Evolutionary conservation across 1,140 invertebrate genomes (phyloP).

Genomic region (Daktulosphaira vitifoliae): DNA sequence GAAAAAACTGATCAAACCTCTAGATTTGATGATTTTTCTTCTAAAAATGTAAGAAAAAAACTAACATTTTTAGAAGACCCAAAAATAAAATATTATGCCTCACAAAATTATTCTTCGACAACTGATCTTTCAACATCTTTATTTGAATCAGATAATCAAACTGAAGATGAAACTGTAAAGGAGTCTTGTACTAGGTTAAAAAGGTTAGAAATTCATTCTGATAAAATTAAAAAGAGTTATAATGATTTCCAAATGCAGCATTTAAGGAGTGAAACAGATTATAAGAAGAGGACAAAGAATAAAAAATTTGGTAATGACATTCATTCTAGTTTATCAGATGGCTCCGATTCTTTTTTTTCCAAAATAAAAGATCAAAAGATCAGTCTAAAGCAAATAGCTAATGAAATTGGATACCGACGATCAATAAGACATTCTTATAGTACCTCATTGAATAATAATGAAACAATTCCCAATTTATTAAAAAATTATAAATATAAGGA

Average conservation of each 20-base stretch:
- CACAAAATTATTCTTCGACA: not conserved
- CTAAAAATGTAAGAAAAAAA: slow-evolving; percentile 8
- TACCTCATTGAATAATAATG: not conserved
- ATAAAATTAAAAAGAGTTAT: not conserved
- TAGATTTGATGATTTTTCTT: too few relatives aligned
- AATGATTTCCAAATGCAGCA: not conserved
- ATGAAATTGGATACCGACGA: slow-evolving; percentile 19
- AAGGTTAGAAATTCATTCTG: not conserved
- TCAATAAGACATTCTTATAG: not conserved
- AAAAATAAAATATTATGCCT: not conserved
- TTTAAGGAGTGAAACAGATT: not conserved
- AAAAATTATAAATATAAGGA: not conserved
- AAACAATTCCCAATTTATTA: not conserved
- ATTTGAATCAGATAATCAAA: slow-evolving; percentile 11
- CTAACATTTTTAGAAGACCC: not conserved
- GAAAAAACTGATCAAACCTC: slow-evolving; percentile 3
- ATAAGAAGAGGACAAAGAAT: not conserved
- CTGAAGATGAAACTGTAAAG: slow-evolving; percentile 20
- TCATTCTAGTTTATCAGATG: slow-evolving; percentile 6
- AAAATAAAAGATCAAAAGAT: not conserved
- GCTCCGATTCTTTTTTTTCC: not conserved
- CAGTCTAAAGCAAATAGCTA: slow-evolving; percentile 15
- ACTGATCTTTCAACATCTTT: slow-evolving; percentile 18
- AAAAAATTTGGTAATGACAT: not conserved
- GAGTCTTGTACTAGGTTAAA: not conserved